Base-by-base conservation (phyloP, 2,797 vertebrate genomes). In the Mustela erminea region DNA sequence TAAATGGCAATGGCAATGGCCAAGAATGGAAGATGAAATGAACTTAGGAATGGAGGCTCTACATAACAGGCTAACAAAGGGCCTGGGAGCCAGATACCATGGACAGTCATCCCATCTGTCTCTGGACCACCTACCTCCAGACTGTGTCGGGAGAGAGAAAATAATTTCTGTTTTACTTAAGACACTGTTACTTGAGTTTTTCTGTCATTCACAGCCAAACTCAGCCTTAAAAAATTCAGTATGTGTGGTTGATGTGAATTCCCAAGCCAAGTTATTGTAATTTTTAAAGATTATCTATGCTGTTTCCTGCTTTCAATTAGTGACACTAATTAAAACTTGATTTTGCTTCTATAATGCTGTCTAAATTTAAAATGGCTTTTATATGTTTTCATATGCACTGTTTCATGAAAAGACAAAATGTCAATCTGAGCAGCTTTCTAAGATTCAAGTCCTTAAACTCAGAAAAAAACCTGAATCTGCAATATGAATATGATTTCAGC, bases 271-370 rank as follows among this genome's bases (percentile, higher is more conserved):
- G 29, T 84, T 62, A 68, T 49, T 72, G 3, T n/a, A 86, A 80
- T 54, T 96, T 90, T 86, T 78, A 91, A 95, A 82, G 32, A 89
- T 56, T 84, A 66, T 58, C 74, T 89, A 60, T 38, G n/a, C 9
- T 90, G 41, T 18, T 93, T 87, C 15, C 20, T 92, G 78, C 38
- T 96, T 96, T 90, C 74, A 92, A 58, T 90, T 83, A 95, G 18
- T 1, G 95, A 23, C 29, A 74, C 14, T 82, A 95, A 96, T 86
- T 89, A 80, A 93, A 96, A 93, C 32, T 87, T 87, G 20, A 93
- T 83, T 96, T 84, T 90, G 10, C 20, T 95, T 89, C 32, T 75
- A 35, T 90, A 91, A 91, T 88, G 81, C 25, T 96, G 25, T 41
- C 35, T 81, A 72, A 49, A 88, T 90, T 90, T 89, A 60, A 85